These are phyloP conservation scores for Arremon brunneinucha DNA, from an alignment of 2,797 vertebrate genomes.

Conservation along the genomic window DNA sequence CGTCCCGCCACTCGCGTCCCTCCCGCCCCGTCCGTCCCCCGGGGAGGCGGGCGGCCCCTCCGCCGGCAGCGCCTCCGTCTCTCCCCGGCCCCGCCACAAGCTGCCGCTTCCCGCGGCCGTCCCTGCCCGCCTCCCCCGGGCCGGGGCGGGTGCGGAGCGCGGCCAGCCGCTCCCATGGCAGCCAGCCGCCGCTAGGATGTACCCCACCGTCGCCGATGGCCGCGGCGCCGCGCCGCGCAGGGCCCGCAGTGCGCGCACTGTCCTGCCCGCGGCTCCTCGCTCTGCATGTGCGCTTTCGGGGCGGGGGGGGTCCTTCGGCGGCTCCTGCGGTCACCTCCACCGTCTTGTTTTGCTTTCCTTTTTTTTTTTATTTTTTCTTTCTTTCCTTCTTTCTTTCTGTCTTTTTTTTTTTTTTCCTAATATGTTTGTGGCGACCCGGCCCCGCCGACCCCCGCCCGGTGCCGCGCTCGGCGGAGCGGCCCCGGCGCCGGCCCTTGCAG, in stretches of 20 bases:
- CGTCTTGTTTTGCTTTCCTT: fast-evolving
- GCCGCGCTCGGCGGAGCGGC: not conserved
- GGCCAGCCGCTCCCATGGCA: constrained; percentile 69
- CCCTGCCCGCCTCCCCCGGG: not conserved
- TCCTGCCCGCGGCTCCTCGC: not conserved
- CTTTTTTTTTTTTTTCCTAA: fast-evolving
- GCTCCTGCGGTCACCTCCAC: not conserved
- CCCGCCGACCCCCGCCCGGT: not conserved
- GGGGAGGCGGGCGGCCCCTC: not conserved
- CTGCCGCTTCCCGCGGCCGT: not conserved
- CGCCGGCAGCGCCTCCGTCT: not conserved
- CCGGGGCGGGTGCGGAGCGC: not conserved
- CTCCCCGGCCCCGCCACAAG: constrained; percentile 50
- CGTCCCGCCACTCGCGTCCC: not conserved
- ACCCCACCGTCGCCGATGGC: constrained; percentile 78
- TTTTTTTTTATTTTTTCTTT: too few species aligned
- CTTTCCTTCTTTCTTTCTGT: fast-evolving
- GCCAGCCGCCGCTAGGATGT: constrained; percentile 85
- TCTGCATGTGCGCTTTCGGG: not conserved
- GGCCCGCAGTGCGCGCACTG: not conserved
- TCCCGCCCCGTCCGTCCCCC: not conserved
- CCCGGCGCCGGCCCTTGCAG: not conserved
- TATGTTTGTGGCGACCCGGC: not conserved
- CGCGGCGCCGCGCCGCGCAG: not conserved
- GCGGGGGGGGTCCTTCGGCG: not conserved